Evolutionary conservation across 2,888 invertebrate genomes (phyloP).

Genomic region (Eupithecia exiguata): DNA sequence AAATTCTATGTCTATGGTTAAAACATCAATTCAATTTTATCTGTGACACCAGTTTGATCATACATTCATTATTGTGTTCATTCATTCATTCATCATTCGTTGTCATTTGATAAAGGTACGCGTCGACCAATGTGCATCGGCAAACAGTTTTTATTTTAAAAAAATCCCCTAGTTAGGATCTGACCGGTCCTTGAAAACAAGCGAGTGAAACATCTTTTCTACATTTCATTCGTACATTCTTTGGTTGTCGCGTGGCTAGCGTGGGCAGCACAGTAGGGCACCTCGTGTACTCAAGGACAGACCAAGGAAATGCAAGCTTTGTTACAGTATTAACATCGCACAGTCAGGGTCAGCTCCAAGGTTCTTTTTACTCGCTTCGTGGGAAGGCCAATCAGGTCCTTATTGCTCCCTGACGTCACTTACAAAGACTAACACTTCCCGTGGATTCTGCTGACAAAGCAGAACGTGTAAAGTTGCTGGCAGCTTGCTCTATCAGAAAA

Average conservation of each 20-base stretch:
- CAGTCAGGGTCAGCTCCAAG: slow-evolving; percentile 7
- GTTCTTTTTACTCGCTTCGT: not conserved
- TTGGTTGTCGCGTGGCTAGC: slow-evolving; percentile 47
- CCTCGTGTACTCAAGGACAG: slow-evolving; percentile 24
- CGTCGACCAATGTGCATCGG: no score
- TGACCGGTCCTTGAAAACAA: not conserved
- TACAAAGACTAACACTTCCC: not conserved
- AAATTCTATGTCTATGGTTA: no score
- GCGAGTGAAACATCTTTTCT: not conserved
- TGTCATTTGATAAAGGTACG: no score
- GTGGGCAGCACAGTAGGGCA: slow-evolving; percentile 46
- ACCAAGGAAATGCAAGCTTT: slow-evolving; percentile 33
- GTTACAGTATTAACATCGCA: slow-evolving; percentile 17
- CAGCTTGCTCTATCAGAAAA: not conserved
- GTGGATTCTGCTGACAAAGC: not conserved
- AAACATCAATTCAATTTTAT: no score
- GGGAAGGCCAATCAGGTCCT: slow-evolving; percentile 6
- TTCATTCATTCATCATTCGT: no score
- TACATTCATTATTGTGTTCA: no score
- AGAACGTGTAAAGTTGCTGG: not conserved
- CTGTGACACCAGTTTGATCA: no score
- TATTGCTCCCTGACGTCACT: slow-evolving; percentile 7
- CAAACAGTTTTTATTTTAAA: no score
- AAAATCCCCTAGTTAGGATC: no score
- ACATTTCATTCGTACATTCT: slow-evolving; percentile 12